These are phyloP conservation scores for Lasioglossum vierecki DNA, from an alignment of 2,888 invertebrate genomes.

Conservation along the genomic window DNA sequence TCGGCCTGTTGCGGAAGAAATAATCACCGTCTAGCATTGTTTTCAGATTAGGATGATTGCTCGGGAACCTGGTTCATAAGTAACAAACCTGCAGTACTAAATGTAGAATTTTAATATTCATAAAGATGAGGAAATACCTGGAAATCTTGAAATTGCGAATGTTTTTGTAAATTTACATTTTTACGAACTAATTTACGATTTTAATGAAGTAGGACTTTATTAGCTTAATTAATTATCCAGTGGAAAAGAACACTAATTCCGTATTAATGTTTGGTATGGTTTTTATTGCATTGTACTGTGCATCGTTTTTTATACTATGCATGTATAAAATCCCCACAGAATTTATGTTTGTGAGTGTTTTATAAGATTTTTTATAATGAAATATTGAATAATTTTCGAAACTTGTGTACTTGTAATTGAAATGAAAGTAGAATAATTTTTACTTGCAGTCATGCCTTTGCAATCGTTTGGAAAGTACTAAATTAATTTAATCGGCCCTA, in stretches of 20 bases:
- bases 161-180: not conserved
- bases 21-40: not conserved
- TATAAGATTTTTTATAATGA: not conserved
- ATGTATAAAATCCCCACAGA: not conserved
- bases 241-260: not conserved
- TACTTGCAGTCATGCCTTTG: not conserved
- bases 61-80: not conserved
- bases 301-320: not conserved
- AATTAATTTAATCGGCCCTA: not conserved
- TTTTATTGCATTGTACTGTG: not conserved
- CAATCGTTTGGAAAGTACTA: not conserved
- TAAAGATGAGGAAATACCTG: not conserved
- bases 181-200: not conserved
- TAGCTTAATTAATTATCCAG: not conserved
- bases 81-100: not conserved
- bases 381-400: not conserved
- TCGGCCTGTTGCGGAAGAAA: not conserved
- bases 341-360: not conserved
- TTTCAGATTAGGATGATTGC: not conserved
- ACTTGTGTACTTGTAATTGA: no score
- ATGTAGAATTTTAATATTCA: slow-evolving; percentile 2
- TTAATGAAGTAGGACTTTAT: not conserved
- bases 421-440: no score
- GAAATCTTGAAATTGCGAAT: not conserved
- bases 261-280: not conserved